Evolutionary conservation across 2,888 invertebrate genomes (phyloP), one percentile per base, ranked within the genome.

Genomic region (Hirtodrosophila alboralis): DNA sequence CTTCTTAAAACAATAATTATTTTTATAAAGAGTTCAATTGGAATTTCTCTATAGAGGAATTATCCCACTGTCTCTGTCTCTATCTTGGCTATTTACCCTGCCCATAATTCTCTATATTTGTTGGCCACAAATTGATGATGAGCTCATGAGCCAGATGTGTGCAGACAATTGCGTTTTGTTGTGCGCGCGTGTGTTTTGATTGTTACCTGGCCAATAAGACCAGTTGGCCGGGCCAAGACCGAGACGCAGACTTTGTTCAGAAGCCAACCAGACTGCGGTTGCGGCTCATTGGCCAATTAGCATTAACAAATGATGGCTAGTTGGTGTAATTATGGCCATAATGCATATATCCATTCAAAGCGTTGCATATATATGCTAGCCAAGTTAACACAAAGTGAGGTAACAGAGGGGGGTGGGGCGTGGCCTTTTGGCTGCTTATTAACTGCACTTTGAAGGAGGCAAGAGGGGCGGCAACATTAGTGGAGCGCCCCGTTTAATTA

Each of bases 241-340:
- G n/a, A n/a, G 13, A 8, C 4, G 5, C 8, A 12, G n/a, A 36
- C 1, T n/a, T 18, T 5, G 18, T 18, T 2, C 1, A 16, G 6
- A n/a, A 16, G 21, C 7, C n/a, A 7, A 21, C 16, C 10, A 23
- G 8, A 30, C 4, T 33, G 23, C 30, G 10, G 44, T 40, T 14
- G 53, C 48, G 72, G 66, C 78, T 81, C 84, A 84, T 84, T 81
- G 84, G 71, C 78, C 79, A 79, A 79, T 79, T 79, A 79, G 81
- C 84, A 79, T 79, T 84, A 84, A 84, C 79, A 79, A 79, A 79
- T 79, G 84, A 79, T 77, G 79, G 84, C 84, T 84, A 79, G 84
- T 79, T 79, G 79, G 71, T 77, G 75, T 84, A 84, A 79, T 79
- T 79, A 79, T 71, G 81, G 81, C 60, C 81, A 84, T 79, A 79